Percentiles rank a stretch among this genome's conserved stretches.
phyloP scores from a whole-genome alignment of 1,140 invertebrate species.

The Temnothorax nylanderi region DNA sequence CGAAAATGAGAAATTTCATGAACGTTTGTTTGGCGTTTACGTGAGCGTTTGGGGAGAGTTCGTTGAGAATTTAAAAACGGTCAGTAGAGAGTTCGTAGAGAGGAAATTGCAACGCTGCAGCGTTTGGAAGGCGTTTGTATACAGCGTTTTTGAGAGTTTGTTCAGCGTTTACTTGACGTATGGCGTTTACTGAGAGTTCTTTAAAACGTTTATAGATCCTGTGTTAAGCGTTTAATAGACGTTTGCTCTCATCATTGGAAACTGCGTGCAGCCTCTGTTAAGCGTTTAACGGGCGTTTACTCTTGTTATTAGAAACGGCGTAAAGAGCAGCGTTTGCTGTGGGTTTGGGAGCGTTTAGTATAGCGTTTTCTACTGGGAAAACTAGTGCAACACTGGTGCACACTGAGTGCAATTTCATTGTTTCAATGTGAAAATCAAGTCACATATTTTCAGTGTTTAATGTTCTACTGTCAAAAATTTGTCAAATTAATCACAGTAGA shows the following conservation, averaged over 20 bases:
- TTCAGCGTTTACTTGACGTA: background rate
- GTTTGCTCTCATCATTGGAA: background rate
- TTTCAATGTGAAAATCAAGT: too few species aligned
- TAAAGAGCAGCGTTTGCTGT: constrained; percentile 12
- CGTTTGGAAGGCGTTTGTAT: constrained; percentile 15
- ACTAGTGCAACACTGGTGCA: too few species aligned
- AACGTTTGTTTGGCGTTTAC: constrained; percentile 1
- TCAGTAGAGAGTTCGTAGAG: background rate
- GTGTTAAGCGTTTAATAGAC: background rate
- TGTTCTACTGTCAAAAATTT: too few species aligned
- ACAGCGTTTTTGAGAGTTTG: constrained; percentile 12
- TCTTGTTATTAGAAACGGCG: background rate
- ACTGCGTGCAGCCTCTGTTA: background rate
- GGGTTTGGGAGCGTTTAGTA: background rate
- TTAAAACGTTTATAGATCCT: background rate
- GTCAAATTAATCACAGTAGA: too few species aligned
- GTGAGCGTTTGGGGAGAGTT: background rate
- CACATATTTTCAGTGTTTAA: too few species aligned
- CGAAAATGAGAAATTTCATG: constrained; percentile 16
- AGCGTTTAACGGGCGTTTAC: background rate
- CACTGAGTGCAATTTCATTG: background rate
- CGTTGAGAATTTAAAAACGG: background rate
- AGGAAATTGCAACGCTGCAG: constrained; percentile 7
- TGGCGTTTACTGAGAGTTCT: background rate
- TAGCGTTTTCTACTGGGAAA: too few species aligned